Base-by-base conservation (phyloP, 2,888 invertebrate genomes). In the Habroteleia sp. region DNA sequence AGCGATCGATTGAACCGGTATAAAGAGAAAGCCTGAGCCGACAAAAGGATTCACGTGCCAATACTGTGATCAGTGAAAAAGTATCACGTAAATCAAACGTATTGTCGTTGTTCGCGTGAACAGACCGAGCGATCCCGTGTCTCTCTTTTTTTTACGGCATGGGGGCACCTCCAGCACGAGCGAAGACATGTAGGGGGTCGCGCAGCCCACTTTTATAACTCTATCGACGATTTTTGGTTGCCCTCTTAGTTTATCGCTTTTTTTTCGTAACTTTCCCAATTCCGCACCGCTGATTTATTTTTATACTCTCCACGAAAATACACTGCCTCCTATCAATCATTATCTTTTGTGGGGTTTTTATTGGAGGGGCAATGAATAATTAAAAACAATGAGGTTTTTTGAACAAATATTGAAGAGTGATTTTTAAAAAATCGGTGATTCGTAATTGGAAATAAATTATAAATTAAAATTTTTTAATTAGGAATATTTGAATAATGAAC, bases 141-240 rank as follows among this genome's bases (percentile, higher is more conserved):
- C 50, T 17, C 72, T 78, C 46, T 72, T 74, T 74, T 74, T 52
- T 78, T 65, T 74, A 71, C 29, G 39, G 52, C 65, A 42, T 56
- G 62, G 71, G 77, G 78, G 76, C 58, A 77, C 69, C 65, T 23
- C 8, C 37, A 5, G 35, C 33, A 65, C 58, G 23, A 66, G 41
- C 63, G 27, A 71, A 69, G 77, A 80, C 77, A 78, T 77, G 75
- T 74, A 73, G 77, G 76, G 77, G 78, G 78, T 62, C 66, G 31
- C 76, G 68, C 71, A 80, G 76, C 82, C 83, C 82, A 84, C 82
- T 85, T 84, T 85, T 85, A 85, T 84, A 84, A 85, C 85, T 85
- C 83, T 79, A 85, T 85, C 82, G 83, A 80, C 82, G 77, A 85
- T 84, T 85, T 85, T 83, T 78, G 79, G 81, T 80, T 80, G 80